A percentile compares a stretch with the other conserved stretches of the same genome.
These are phyloP conservation scores for Pteronotus mesoamericanus DNA, from an alignment of 2,797 vertebrate genomes.

Conservation along the genomic window DNA sequence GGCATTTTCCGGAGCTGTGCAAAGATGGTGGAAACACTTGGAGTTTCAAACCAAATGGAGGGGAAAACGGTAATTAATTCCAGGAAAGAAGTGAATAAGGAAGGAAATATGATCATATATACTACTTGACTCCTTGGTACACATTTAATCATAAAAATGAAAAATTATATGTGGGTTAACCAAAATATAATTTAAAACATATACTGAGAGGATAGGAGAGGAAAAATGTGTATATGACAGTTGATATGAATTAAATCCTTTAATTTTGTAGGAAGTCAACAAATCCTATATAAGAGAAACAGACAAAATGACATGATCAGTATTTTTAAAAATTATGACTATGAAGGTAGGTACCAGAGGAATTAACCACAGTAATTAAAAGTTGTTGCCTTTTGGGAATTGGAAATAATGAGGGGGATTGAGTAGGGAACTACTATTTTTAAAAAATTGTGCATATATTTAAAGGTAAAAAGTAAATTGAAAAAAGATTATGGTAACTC, in stretches of 20 bases:
- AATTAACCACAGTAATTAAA: background rate
- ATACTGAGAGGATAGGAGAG: background rate
- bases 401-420: background rate
- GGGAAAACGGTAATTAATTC: background rate
- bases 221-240: background rate
- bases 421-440: background rate
- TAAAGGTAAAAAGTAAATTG: background rate
- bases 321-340: background rate
- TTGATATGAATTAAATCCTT: background rate
- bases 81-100: background rate
- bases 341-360: background rate
- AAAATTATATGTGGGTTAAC: background rate
- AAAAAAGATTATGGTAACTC: background rate
- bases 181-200: background rate
- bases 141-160: background rate
- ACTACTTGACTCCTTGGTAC: background rate
- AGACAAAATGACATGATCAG: background rate
- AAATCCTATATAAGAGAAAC: background rate
- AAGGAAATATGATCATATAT: background rate
- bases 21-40: background rate
- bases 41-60: background rate
- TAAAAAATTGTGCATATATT: background rate
- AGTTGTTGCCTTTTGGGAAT: background rate
- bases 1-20: background rate
- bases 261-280: background rate